Evolutionary conservation across 2,888 invertebrate genomes (phyloP), one percentile per base, ranked within the genome.

Genomic region (Seira musarum): DNA sequence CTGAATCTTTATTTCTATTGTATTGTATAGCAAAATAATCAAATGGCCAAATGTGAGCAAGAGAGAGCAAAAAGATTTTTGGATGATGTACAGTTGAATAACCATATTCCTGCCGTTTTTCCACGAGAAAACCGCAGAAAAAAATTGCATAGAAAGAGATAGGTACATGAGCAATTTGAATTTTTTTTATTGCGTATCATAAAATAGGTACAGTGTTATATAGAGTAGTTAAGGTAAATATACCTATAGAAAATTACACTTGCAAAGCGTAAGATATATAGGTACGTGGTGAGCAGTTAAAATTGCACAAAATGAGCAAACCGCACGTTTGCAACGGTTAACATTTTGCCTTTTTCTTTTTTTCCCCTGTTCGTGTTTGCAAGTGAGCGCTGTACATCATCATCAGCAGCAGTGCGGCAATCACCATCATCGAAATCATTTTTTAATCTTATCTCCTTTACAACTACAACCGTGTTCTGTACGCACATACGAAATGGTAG

Each of bases 281-380:
- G 57, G 57, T 57, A 57, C 57, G n/a, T 57, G 57, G 10, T 57
- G 65, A 53, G 77, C 70, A 79, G 79, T 73, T 79, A 53, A 68
- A 79, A 73, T 72, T 79, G 79, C 79, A 68, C 60, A 79, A 79
- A 74, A 67, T 68, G 79, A 79, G 79, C 30, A 73, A 78, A 79
- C 79, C 79, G 79, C 79, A 73, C 68, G 67, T 79, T 79, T 73
- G 79, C 79, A 79, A 79, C 79, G 79, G 79, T 79, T 72, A 72
- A 61, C 63, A 73, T 24, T 78, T 65, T 65, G 19, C n/a, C 65
- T 65, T 40, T 68, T 13, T 73, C 22, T 19, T 65, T 60, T 65
- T 70, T 61, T 53, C 69, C 57, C 40, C 40, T 40, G 40, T 13
- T n/a, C n/a, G n/a, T n/a, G n/a, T n/a, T 5, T 40, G 40, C 40